A percentile compares a stretch with the other conserved stretches of the same genome.
Conservation (phyloP, 2,113 vertebrate genomes). For the Todiramphus chloris region DNA sequence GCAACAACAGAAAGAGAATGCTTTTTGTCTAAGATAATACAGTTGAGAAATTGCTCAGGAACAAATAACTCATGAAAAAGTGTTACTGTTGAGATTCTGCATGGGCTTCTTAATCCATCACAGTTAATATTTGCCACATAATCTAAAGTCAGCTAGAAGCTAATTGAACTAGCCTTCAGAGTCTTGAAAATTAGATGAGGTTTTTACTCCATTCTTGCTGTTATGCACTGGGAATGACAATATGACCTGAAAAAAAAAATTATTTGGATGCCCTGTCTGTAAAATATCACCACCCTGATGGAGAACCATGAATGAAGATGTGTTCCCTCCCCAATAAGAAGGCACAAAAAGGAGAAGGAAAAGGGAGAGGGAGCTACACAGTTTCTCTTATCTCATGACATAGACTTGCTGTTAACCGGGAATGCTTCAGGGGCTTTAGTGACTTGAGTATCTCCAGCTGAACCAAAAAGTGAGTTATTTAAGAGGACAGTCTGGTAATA, state of each 20-base stretch:
- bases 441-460: not conserved
- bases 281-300: not conserved
- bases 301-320: not conserved
- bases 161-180: not conserved
- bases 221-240: not conserved
- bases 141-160: not conserved
- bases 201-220: not conserved
- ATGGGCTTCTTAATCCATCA: not conserved
- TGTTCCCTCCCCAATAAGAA: not conserved
- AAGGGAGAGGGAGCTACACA: rapidly evolving
- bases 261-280: not conserved
- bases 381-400: not conserved
- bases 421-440: not conserved
- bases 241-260: not conserved
- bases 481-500: not conserved
- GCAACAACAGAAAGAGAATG: not conserved
- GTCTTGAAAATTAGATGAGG: not conserved
- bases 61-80: not conserved
- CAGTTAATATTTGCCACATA: not conserved
- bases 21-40: not conserved
- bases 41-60: not conserved
- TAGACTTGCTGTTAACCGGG: not conserved
- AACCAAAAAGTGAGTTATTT: not conserved
- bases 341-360: not conserved
- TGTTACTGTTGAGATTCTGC: not conserved